These are phyloP conservation scores for Drosophila ercepeae DNA, from an alignment of 1,140 invertebrate species.

Conservation along the genomic window DNA sequence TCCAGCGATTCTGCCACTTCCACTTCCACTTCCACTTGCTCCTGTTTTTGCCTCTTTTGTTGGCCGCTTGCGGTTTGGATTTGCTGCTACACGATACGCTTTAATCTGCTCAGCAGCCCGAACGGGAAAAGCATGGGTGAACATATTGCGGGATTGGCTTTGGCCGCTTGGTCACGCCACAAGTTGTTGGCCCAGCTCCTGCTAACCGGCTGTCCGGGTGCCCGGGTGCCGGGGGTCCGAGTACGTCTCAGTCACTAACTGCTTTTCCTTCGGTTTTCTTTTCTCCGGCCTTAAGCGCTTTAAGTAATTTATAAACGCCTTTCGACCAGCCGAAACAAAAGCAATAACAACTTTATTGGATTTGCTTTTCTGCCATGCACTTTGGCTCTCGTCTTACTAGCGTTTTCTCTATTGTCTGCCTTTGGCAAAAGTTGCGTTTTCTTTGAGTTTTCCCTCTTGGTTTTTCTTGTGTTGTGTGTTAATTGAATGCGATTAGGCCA, in stretches of 20 bases:
- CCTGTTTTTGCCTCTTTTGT: slow-evolving; percentile 41
- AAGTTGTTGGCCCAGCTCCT: slow-evolving; percentile 61
- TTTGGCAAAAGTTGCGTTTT: slow-evolving; percentile 20
- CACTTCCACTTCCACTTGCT: not conserved
- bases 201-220: too few relatives aligned
- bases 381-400: slow-evolving; percentile 27
- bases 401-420: slow-evolving; percentile 6
- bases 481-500: slow-evolving; percentile 73
- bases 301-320: slow-evolving; percentile 82
- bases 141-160: slow-evolving; percentile 59
- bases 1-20: slow-evolving; percentile 8
- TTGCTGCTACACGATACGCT: slow-evolving; percentile 79
- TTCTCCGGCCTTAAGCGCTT: slow-evolving; percentile 69
- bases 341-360: slow-evolving; percentile 77
- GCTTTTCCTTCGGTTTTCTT: slow-evolving; percentile 22
- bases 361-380: slow-evolving; percentile 43
- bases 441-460: slow-evolving; percentile 20
- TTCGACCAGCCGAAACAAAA: slow-evolving; percentile 49
- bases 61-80: slow-evolving; percentile 69
- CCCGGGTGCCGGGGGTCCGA: too few relatives aligned
- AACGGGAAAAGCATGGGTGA: slow-evolving; percentile 20
- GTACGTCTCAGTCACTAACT: not conserved
- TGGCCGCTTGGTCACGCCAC: slow-evolving; percentile 53
- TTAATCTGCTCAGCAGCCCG: slow-evolving; percentile 61
- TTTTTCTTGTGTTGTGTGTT: slow-evolving; percentile 59